phyloP scores from a whole-genome alignment of 2,888 invertebrate genomes.

The Bombyx huttoni region DNA sequence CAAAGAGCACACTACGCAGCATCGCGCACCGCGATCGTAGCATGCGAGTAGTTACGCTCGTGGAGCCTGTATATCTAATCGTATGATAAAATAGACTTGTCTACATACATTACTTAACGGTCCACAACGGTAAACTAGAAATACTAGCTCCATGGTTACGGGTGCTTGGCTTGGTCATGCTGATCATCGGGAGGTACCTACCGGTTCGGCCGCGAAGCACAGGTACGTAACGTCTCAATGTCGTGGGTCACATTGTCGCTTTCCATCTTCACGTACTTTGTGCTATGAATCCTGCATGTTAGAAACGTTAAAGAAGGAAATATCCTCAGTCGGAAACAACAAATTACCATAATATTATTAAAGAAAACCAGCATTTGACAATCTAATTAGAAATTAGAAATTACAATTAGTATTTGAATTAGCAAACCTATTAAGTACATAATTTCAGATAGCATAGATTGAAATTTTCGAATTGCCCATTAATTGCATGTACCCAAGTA shows the following conservation, averaged over 20 bases:
- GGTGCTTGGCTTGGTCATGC: slow-evolving; percentile 57
- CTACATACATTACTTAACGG: too few species aligned
- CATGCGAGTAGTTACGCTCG: slow-evolving; percentile 53
- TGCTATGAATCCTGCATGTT: not conserved
- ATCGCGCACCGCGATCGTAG: slow-evolving; percentile 62
- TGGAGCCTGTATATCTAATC: not conserved
- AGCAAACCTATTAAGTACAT: too few species aligned
- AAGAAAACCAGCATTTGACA: too few species aligned
- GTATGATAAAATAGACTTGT: too few species aligned
- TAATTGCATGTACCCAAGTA: too few species aligned
- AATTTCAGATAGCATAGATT: too few species aligned
- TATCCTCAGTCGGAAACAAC: too few species aligned
- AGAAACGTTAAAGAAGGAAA: too few species aligned
- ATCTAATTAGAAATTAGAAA: too few species aligned
- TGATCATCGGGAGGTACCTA: slow-evolving; percentile 24
- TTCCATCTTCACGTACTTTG: slow-evolving; percentile 14
- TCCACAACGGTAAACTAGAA: not conserved
- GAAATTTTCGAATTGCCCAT: too few species aligned
- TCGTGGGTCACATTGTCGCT: slow-evolving; percentile 28
- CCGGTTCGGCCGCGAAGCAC: slow-evolving; percentile 16
- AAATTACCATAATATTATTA: too few species aligned
- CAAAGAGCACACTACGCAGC: slow-evolving; percentile 53
- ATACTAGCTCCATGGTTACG: slow-evolving; percentile 11
- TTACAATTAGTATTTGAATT: too few species aligned
- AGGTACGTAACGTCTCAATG: slow-evolving; percentile 34